Evolutionary conservation across 2,888 invertebrate genomes (phyloP), one percentile per base, ranked within the genome.

Genomic region (Altica lythri): DNA sequence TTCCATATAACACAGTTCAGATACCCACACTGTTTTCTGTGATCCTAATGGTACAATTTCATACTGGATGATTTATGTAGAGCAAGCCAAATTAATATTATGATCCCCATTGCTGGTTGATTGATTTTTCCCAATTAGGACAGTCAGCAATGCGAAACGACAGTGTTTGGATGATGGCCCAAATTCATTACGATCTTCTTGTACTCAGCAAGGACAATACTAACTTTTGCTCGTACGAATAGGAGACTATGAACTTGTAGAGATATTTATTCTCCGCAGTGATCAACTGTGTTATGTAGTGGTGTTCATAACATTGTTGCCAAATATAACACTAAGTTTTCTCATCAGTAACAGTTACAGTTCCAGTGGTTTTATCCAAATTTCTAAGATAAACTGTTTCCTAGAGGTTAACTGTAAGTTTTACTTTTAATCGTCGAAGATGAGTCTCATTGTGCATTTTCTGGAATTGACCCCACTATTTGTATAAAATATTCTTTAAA

Each of bases 41-140:
- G 50, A 6, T 57, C 70, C 70, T 72, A 59, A 4, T 65, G 57
- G 43, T 35, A 60, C 63, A 63, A 68, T 69, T 71, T 71, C 69
- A 69, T 68, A 70, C 65, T 68, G 68, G 71, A 72, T 72, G 72
- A 73, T 73, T 72, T 72, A 72, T 72, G 68, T 73, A 69, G 71
- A 72, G 71, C 71, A 71, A 65, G 60, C 61, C 57, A 61, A 64
- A 60, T 60, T 60, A 60, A 38, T 40, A 49, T 48, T 12, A 47
- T 37, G 25, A 9, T 16, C 32, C 12, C 4, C 35, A 16, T 53
- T 54, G 30, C 30, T n/a, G n/a, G 18, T 40, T 16, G 30, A 40
- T 40, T 53, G 50, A 54, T 51, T 40, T n/a, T 47, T 25, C 30
- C 37, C 37, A 43, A 52, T 53, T 19, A 9, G 37, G 37, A 17